A percentile compares a stretch with the other conserved stretches of the same genome.
Evolutionary conservation across 2,888 invertebrate genomes (phyloP).

Genomic region (Mycalesis mineus): DNA sequence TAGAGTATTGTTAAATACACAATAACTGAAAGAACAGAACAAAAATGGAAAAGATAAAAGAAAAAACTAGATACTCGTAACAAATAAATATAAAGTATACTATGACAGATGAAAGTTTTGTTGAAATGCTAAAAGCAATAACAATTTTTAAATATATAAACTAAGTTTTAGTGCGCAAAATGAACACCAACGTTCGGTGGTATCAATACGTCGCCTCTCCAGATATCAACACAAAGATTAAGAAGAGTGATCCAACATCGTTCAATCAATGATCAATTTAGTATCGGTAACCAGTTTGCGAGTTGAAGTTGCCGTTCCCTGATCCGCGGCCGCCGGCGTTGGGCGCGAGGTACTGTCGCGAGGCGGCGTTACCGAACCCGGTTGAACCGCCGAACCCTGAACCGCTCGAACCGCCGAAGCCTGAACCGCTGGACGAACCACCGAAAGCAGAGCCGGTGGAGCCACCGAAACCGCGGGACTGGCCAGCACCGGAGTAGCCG

Average conservation of each 20-base stretch:
- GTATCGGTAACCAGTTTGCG: constrained; percentile 67
- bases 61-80: too few species aligned
- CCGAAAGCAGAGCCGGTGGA: constrained; percentile 23
- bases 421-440: constrained; percentile 18
- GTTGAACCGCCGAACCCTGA: constrained; percentile 28
- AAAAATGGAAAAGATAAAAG: neutral
- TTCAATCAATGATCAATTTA: constrained; percentile 37
- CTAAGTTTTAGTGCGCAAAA: neutral
- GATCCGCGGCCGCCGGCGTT: constrained; percentile 59
- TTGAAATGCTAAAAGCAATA: too few species aligned
- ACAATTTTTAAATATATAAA: neutral
- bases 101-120: too few species aligned
- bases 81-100: too few species aligned
- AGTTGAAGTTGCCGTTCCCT: constrained; percentile 67
- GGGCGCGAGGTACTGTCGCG: constrained; percentile 68
- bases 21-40: neutral
- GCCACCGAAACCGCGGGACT: constrained; percentile 37
- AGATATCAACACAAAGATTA: neutral
- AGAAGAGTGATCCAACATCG: constrained; percentile 21
- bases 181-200: constrained; percentile 20
- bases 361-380: constrained; percentile 49
- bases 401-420: constrained; percentile 20
- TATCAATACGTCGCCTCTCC: constrained; percentile 6
- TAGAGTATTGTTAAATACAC: neutral
- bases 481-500: constrained; percentile 34